Conservation (phyloP, 2,888 invertebrate species). For the Apantesis nais region DNA sequence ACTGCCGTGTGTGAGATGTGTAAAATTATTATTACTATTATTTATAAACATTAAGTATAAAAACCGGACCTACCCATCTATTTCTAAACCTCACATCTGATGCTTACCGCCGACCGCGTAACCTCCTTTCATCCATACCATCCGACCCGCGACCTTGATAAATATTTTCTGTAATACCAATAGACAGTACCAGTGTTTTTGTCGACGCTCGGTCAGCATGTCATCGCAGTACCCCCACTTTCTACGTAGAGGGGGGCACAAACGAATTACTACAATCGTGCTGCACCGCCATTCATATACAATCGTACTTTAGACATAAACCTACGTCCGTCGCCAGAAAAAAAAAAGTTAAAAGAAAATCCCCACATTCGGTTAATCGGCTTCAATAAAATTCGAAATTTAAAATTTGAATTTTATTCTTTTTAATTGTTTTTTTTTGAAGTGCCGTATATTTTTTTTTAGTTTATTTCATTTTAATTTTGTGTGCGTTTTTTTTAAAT, state of each 20-base stretch:
- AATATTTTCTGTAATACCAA: slow-evolving; percentile 24
- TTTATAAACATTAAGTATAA: neutral
- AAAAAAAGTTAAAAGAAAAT: slow-evolving; percentile 30
- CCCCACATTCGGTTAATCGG: slow-evolving; percentile 14
- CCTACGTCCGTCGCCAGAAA: slow-evolving; percentile 23
- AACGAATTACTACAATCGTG: slow-evolving; percentile 41
- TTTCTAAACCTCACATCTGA: slow-evolving; percentile 28
- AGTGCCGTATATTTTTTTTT: slow-evolving; percentile 4
- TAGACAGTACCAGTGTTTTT: slow-evolving; percentile 22
- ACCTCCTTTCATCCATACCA: slow-evolving; percentile 39
- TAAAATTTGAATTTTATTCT: slow-evolving; percentile 11
- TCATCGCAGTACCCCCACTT: slow-evolving; percentile 38
- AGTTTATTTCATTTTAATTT: neutral
- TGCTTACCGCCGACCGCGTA: slow-evolving; percentile 25
- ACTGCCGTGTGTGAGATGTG: no score
- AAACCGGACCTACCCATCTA: slow-evolving; percentile 32
- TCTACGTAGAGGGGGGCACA: slow-evolving; percentile 43
- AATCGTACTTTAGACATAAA: slow-evolving; percentile 37
- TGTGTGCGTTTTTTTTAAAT: neutral
- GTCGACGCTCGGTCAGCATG: slow-evolving; percentile 19
- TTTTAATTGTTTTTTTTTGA: slow-evolving; percentile 8
- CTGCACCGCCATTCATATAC: slow-evolving; percentile 36
- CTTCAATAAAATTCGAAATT: slow-evolving; percentile 24
- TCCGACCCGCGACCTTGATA: slow-evolving; percentile 40
- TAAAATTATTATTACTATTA: no score